Evolutionary conservation across 2,113 vertebrate species (phyloP).

Genomic region (Salvelinus fontinalis): DNA sequence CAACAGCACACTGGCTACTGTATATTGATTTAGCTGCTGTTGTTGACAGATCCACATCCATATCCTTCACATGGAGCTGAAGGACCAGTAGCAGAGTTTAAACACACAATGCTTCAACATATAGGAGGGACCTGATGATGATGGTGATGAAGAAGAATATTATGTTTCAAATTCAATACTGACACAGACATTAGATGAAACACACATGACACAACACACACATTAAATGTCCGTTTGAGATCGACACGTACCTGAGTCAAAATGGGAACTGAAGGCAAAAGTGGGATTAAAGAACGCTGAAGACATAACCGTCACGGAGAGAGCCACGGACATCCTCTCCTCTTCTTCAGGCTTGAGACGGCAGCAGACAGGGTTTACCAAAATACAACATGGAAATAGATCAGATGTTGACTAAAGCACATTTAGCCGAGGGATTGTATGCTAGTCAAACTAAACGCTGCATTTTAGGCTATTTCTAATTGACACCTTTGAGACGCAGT

Average conservation of each 20-base stretch:
- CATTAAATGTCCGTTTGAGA: not conserved
- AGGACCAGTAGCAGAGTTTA: not conserved
- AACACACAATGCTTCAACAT: not conserved
- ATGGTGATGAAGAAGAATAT: not conserved
- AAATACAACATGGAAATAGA: constrained; percentile 3
- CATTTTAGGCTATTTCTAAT: not conserved
- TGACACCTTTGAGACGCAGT: constrained; percentile 13
- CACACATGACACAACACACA: not conserved
- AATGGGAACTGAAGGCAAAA: constrained; percentile 91
- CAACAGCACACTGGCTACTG: not conserved
- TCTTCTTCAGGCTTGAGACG: constrained; percentile 50
- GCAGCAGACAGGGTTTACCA: constrained; percentile 46
- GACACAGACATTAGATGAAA: not conserved
- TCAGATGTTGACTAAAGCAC: not conserved
- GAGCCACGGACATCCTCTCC: constrained; percentile 74
- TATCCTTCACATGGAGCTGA: not conserved
- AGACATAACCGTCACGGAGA: constrained; percentile 80
- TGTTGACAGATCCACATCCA: not conserved
- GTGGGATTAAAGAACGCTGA: constrained; percentile 86
- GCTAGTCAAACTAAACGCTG: not conserved
- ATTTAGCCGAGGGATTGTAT: not conserved
- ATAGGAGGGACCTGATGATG: not conserved
- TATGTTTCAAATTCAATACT: not conserved
- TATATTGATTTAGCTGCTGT: not conserved
- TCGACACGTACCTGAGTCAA: constrained; percentile 84